phyloP scores from a whole-genome alignment of 2,113 vertebrate species.

The Nymphicus hollandicus region DNA sequence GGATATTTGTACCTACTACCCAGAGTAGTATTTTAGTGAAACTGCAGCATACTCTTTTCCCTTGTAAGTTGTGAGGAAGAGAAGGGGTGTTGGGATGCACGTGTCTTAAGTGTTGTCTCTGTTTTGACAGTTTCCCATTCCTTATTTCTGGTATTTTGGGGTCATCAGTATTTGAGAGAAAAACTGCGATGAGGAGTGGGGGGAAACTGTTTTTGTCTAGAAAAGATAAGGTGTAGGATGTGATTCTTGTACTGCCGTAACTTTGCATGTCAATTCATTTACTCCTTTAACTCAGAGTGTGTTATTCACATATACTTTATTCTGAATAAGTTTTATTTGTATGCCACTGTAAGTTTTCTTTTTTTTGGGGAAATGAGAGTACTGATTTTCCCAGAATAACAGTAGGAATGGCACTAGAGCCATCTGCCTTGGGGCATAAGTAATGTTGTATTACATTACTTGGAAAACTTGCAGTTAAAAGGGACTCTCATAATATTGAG shows the following conservation, averaged over 20 bases:
- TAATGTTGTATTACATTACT: background rate
- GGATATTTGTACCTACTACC: accelerated
- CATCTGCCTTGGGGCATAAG: background rate
- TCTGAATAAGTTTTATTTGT: background rate
- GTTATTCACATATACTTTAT: background rate
- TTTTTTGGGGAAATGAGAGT: background rate
- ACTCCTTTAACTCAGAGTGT: background rate
- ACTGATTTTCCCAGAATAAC: background rate
- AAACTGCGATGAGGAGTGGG: accelerated
- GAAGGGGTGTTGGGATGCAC: background rate
- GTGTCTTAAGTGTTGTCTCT: background rate
- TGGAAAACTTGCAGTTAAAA: background rate
- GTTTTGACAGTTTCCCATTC: background rate
- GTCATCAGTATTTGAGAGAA: background rate
- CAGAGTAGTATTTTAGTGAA: background rate
- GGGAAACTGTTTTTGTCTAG: background rate
- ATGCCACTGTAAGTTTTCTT: background rate
- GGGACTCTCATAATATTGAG: background rate
- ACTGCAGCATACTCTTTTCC: background rate
- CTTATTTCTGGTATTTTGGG: background rate
- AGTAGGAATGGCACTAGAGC: background rate
- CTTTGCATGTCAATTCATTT: background rate
- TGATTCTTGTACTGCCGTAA: background rate
- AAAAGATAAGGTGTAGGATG: background rate
- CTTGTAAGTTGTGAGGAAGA: background rate